A percentile compares a stretch with the other conserved stretches of the same genome.
Evolutionary conservation across 1,140 invertebrate genomes (phyloP).

Genomic region (Ceratosolen fusciceps): DNA sequence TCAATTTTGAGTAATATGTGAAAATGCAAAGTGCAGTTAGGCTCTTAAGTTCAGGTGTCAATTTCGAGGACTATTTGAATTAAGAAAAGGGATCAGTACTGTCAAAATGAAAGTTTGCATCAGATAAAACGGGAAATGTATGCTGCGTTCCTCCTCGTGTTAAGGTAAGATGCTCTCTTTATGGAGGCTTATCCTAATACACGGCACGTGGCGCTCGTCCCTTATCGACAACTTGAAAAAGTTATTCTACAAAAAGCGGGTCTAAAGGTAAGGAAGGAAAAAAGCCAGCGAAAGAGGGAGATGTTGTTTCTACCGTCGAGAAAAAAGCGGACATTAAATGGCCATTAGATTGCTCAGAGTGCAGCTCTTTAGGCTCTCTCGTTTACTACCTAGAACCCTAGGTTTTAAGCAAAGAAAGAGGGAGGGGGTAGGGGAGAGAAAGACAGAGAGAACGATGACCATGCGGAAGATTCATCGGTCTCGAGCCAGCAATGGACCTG

Average conservation of each 20-base stretch:
- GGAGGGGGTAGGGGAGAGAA: constrained; percentile 54
- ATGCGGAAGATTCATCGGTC: constrained; percentile 45
- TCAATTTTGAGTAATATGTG: no score
- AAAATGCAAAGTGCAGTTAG: no score
- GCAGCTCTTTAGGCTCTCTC: constrained; percentile 39
- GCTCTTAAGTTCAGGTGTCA: constrained; percentile 45
- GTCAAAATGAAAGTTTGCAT: constrained; percentile 44
- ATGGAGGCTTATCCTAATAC: constrained; percentile 25
- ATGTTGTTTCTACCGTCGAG: constrained; percentile 38
- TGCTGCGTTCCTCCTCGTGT: constrained; percentile 6
- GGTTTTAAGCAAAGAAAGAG: no score
- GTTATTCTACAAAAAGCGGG: no score
- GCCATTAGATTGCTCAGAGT: constrained; percentile 49
- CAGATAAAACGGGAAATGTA: constrained; percentile 42
- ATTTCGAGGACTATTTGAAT: constrained; percentile 27
- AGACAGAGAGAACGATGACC: constrained; percentile 29
- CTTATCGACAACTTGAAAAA: constrained; percentile 15
- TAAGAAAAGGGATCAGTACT: constrained; percentile 23
- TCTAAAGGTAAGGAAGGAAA: not conserved
- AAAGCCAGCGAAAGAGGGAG: constrained; percentile 49
- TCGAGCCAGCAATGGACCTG: constrained; percentile 34
- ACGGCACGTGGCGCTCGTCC: constrained; percentile 36
- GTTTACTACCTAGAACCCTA: not conserved
- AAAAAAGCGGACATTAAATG: constrained; percentile 51
- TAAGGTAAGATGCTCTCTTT: constrained; percentile 17